phyloP scores from a whole-genome alignment of 2,888 invertebrate genomes.

The Polydrusus cervinus region DNA sequence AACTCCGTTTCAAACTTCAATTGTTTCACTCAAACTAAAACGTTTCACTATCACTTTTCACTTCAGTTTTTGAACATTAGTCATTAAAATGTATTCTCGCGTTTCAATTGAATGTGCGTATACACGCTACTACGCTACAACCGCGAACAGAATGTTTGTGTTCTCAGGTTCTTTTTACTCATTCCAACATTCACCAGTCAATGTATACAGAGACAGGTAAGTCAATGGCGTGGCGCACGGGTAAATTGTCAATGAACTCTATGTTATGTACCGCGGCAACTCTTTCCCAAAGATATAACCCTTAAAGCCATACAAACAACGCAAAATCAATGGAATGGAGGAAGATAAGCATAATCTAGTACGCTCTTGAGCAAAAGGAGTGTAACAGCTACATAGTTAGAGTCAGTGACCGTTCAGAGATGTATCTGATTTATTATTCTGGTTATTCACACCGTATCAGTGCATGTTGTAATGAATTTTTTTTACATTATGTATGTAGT shows the following conservation, averaged over 20 bases:
- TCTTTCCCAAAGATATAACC: too few species aligned
- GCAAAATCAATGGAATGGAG: too few species aligned
- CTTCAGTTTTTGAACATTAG: neutral
- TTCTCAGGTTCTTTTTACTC: slow-evolving; percentile 47
- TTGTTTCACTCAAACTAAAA: neutral
- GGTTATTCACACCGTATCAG: too few species aligned
- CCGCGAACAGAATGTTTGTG: slow-evolving; percentile 44
- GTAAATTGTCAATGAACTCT: slow-evolving; percentile 6
- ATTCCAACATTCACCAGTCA: slow-evolving; percentile 33
- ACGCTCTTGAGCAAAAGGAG: too few species aligned
- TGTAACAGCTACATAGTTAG: too few species aligned
- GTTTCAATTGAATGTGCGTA: neutral
- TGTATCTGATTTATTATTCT: too few species aligned
- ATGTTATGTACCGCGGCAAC: neutral
- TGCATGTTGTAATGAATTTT: too few species aligned
- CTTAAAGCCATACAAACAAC: too few species aligned
- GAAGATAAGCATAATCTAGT: too few species aligned
- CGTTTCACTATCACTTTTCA: slow-evolving; percentile 13
- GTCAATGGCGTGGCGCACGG: slow-evolving; percentile 40
- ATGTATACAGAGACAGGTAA: slow-evolving; percentile 35
- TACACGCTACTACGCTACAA: slow-evolving; percentile 31
- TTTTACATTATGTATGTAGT: too few species aligned
- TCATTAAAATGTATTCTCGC: neutral
- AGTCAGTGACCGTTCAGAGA: too few species aligned
- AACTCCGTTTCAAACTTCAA: neutral